Base-by-base conservation (phyloP, 2,888 invertebrate genomes). In the Lumbricus terrestris region DNA sequence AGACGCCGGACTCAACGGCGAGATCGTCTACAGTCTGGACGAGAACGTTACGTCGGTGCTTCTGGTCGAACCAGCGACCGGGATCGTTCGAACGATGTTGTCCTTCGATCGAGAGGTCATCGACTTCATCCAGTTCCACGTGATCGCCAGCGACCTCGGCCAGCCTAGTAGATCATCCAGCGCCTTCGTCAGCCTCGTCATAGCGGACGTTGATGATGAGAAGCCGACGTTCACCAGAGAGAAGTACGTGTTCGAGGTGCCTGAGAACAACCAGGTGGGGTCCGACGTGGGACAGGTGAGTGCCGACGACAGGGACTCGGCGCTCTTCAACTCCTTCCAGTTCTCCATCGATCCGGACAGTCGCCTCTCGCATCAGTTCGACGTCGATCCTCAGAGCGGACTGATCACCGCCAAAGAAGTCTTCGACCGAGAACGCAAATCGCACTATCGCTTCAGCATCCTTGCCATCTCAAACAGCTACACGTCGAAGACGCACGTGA, bases 1-100 rank as follows among this genome's bases (percentile, higher is more conserved):
- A n/a, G 99, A 99, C 95, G 96, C 97, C 92, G 98, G 98, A 83
- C 96, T 97, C 91, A 99, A 98, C 95, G 97, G 97, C 88, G 96
- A 97, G 92, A 97, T 99, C 92, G 97, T 97, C n/a, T 99, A 98
- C 95, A 97, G 98, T 29, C 96, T 99, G 92, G 92, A 98, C 2
- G 96, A 97, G 90, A 98, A 98, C 95, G 97, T 97, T 89, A 82
- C 40, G 1, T 69, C 35, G 0, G 38, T 90, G n/a, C 88, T 91
- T 34, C 88, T 82, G 40, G 42, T 92, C 29, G 90, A 92, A 83
- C 88, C 90, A 33, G 33, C 0, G 16, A 91, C 90, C n/a, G 92
- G 92, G 29, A 23, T 90, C 16, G 33, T 92, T 16, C 69, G 42
- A 20, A 90, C 88, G 42, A 69, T 33, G 33, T 69, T 88, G 16